phyloP scores from a whole-genome alignment of 2,888 invertebrate species.

The Drosophila melanosoma region DNA sequence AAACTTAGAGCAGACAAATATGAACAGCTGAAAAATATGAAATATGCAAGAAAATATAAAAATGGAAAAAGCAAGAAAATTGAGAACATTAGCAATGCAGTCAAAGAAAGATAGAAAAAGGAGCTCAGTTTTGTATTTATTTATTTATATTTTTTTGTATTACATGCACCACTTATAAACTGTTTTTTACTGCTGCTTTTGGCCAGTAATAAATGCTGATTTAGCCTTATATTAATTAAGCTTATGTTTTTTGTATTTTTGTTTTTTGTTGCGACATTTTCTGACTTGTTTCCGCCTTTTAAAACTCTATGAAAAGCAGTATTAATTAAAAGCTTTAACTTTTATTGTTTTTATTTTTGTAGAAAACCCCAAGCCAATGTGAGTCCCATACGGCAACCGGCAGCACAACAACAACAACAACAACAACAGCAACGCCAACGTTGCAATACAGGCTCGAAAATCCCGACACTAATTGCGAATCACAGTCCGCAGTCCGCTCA shows the following conservation, averaged over 20 bases:
- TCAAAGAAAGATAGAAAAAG: background rate
- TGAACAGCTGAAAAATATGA: background rate
- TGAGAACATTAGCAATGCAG: background rate
- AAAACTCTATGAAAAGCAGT: background rate
- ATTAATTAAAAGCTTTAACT: constrained; percentile 38
- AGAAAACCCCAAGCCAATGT: constrained; percentile 87
- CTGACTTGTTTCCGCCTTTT: background rate
- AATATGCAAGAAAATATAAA: background rate
- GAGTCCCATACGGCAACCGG: constrained; percentile 84
- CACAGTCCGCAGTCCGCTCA: constrained; percentile 73
- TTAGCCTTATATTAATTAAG: constrained; percentile 1
- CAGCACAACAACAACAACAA: constrained; percentile 71
- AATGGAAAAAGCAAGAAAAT: background rate
- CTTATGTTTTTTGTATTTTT: constrained; percentile 3
- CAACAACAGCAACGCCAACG: constrained; percentile 82
- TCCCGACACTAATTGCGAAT: constrained; percentile 83
- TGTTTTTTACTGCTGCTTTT: background rate
- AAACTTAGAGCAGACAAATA: background rate
- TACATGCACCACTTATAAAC: background rate
- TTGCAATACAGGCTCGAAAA: constrained; percentile 85
- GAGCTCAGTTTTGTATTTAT: background rate
- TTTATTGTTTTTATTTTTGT: constrained; percentile 71
- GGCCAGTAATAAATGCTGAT: background rate
- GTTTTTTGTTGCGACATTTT: constrained; percentile 38
- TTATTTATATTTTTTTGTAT: background rate